Evolutionary conservation across 2,797 vertebrate genomes (phyloP).

Genomic region (Lepus oiostolus): DNA sequence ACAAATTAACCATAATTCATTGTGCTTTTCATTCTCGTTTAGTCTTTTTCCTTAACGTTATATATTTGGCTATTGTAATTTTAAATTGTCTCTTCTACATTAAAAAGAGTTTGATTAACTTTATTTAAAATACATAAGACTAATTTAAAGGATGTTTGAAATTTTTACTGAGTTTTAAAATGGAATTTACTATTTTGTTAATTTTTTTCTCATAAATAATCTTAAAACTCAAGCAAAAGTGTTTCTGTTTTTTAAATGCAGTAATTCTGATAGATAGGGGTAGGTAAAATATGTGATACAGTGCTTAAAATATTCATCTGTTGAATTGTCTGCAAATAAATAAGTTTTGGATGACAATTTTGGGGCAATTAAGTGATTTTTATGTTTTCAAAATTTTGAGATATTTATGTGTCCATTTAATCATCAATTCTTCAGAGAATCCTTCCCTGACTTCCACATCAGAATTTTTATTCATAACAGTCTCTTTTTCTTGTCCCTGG

Average conservation of each 20-base stretch:
- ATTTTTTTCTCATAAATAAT: conserved; percentile 25
- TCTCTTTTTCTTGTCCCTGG: background rate
- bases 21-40: conserved; percentile 21
- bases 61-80: conserved; percentile 17
- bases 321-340: background rate
- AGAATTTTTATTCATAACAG: background rate
- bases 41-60: conserved; percentile 33
- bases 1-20: conserved; percentile 25
- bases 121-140: conserved; percentile 18
- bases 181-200: background rate
- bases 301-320: background rate
- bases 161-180: conserved; percentile 4
- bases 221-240: background rate
- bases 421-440: background rate
- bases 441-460: background rate
- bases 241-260: background rate
- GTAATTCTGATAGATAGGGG: background rate
- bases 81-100: background rate
- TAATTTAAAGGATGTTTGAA: background rate
- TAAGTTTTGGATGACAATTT: background rate
- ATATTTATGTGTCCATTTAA: background rate
- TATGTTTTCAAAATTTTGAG: background rate
- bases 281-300: background rate
- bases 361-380: conserved; percentile 26
- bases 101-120: background rate